Evolutionary conservation across 2,797 vertebrate species (phyloP), one percentile per base, ranked within the genome.

Genomic region (Pitangus sulphuratus): DNA sequence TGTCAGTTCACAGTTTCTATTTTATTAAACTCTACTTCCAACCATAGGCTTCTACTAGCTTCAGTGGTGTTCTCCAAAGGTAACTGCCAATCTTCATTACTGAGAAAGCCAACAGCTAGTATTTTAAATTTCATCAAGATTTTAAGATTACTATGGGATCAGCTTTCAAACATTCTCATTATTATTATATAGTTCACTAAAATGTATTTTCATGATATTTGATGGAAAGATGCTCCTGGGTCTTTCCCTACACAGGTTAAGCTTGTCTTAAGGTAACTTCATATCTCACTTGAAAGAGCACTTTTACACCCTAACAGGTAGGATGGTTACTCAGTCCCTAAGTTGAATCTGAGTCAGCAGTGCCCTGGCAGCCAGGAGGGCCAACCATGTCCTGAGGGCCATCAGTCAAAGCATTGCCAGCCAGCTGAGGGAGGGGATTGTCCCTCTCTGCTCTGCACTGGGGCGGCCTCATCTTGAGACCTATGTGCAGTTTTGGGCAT

Each of bases 321-420:
- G 35, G 6, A n/a, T 31, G 17, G 3, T 53, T 69, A 30, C 6
- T 85, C 30, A 45, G 35, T 83, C 28, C 16, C 39, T 85, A 42
- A 35, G 26, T 0, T 35, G 39, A 66, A 74, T 1, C 0, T 19
- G 26, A 42, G 2, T 2, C 40, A 61, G 25, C 31, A n/a, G 54
- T 35, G 40, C 10, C 40, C 26, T 42, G 61, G 33, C 26, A 48
- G 40, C 25, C 40, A 75, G 33, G 22, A 75, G 21, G 1, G 33
- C 6, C 30, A 60, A 0, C 3, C 1, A 0, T 19, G 33, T 26
- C 21, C 25, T 35, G 69, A 1, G 21, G 28, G 1, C 0, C 31
- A 71, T 28, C 31, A 79, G n/a, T 15, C 4, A 6, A 28, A 87
- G 31, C 42, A 56, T 16, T 2, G 0, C 3, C 26, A 57, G 31